These are phyloP conservation scores for Aldabrachelys gigantea DNA, from an alignment of 2,113 vertebrate species.

Conservation along the genomic window DNA sequence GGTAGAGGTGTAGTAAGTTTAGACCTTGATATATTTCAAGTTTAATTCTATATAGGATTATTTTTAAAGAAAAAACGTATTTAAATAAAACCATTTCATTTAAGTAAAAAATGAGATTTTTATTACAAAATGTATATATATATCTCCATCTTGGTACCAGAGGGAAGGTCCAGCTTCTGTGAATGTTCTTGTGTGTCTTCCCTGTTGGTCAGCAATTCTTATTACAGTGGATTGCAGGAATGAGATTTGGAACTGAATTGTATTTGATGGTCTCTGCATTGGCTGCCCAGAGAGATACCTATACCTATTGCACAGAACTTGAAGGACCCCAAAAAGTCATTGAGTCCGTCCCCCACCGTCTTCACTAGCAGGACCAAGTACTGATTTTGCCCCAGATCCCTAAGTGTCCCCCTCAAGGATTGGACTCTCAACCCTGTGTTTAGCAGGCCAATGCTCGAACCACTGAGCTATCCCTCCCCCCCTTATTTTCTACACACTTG, in stretches of 20 bases:
- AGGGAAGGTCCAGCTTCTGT: not conserved
- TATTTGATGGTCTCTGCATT: not conserved
- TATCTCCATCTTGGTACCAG: not conserved
- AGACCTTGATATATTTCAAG: not conserved
- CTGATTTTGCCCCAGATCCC: no score
- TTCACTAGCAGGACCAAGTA: no score
- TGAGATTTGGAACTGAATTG: not conserved
- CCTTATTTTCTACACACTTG: not conserved
- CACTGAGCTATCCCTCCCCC: no score
- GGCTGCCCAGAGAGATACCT: no score
- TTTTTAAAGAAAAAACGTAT: no score
- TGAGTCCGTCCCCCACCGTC: no score
- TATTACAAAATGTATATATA: not conserved
- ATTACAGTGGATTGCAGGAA: not conserved
- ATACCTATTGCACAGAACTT: no score
- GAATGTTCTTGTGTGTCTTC: not conserved
- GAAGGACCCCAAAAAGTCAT: no score
- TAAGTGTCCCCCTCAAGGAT: no score
- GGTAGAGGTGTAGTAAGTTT: not conserved
- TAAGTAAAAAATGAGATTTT: not conserved
- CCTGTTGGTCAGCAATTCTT: not conserved
- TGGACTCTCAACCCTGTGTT: no score
- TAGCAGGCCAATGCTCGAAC: no score
- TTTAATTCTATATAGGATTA: not conserved
- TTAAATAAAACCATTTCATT: not conserved